Percentiles rank a stretch among this genome's conserved stretches.
These are phyloP conservation scores for Chlorocebus sabaeus DNA, from an alignment of 2,113 vertebrate species.

Conservation along the genomic window DNA sequence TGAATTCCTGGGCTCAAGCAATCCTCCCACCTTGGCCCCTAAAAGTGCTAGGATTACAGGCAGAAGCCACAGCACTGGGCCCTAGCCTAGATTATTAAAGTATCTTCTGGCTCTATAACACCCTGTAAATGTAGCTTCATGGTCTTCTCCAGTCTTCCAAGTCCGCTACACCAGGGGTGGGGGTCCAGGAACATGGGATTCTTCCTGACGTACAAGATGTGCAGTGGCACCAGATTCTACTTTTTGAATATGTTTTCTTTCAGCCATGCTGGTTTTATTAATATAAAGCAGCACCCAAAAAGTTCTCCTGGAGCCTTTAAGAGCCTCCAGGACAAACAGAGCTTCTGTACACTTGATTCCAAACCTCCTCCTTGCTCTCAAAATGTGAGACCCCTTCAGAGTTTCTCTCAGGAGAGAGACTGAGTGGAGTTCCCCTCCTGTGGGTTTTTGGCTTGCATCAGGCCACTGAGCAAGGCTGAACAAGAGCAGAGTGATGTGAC, in stretches of 20 bases:
- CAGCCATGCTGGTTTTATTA: background rate
- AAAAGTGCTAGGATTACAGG: too few relatives aligned
- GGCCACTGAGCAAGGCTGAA: background rate
- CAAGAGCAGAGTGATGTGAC: background rate
- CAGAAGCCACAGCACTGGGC: too few relatives aligned
- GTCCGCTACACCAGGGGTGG: rapidly evolving
- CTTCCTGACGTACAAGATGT: background rate
- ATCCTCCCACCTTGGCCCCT: too few relatives aligned
- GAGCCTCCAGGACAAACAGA: background rate
- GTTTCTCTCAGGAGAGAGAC: background rate
- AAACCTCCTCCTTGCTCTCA: background rate
- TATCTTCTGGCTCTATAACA: background rate
- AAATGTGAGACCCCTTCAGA: background rate
- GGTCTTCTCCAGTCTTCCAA: background rate
- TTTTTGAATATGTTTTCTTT: background rate
- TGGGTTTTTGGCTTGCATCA: background rate
- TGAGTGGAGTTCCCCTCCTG: background rate
- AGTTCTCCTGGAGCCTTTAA: background rate
- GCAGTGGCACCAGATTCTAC: background rate
- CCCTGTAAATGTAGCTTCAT: background rate
- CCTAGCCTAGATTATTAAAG: background rate
- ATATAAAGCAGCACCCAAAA: background rate
- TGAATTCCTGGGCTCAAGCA: too few relatives aligned
- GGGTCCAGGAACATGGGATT: background rate
- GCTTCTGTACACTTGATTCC: background rate